Evolutionary conservation across 2,113 vertebrate species (phyloP).

Genomic region (Sardina pilchardus): DNA sequence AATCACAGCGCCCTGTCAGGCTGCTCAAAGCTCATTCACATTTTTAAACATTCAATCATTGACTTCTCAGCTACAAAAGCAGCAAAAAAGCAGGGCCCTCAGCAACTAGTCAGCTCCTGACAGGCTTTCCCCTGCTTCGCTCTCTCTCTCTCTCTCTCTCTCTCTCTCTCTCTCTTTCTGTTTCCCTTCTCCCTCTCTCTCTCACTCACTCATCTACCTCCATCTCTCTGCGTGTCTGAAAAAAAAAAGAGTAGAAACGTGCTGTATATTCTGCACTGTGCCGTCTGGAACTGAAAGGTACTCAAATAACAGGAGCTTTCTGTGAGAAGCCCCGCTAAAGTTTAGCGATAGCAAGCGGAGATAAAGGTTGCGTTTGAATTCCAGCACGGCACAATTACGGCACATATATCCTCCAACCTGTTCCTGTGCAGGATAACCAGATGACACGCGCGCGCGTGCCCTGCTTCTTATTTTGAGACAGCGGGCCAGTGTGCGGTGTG

Average conservation of each 20-base stretch:
- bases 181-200: constrained; percentile 15
- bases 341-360: constrained; percentile 20
- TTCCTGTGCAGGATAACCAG: not conserved
- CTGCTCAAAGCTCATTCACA: constrained; percentile 54
- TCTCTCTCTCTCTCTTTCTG: not conserved
- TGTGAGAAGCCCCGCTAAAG: not conserved
- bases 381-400: not conserved
- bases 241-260: not conserved
- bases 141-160: not conserved
- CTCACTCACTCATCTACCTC: not conserved
- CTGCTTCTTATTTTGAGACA: constrained; percentile 6
- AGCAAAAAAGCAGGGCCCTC: not conserved
- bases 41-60: constrained; percentile 51
- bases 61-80: constrained; percentile 7
- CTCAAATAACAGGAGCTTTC: not conserved
- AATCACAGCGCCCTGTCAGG: constrained; percentile 52
- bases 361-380: not conserved
- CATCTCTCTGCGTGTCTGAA: not conserved
- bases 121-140: constrained; percentile 22
- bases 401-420: not conserved
- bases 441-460: not conserved
- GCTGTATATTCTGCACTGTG: not conserved
- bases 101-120: constrained; percentile 23
- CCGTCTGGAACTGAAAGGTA: not conserved
- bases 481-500: not conserved